These are phyloP conservation scores for Bovichtus variegatus DNA, from an alignment of 2,797 vertebrate genomes.

Conservation along the genomic window DNA sequence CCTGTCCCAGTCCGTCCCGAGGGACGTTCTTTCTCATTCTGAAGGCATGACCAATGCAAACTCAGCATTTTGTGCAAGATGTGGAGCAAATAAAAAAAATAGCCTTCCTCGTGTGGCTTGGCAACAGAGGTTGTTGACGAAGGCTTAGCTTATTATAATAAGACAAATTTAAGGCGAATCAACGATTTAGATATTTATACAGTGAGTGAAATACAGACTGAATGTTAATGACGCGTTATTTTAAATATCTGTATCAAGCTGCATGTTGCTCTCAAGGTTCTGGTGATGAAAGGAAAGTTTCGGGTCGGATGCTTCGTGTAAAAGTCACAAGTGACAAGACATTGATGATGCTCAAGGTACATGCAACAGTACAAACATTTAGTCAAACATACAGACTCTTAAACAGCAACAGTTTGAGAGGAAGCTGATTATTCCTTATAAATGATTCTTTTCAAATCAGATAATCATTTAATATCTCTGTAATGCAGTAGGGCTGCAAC, in stretches of 20 bases:
- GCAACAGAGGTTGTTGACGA: conserved; percentile 7
- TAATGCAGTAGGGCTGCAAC: neutral
- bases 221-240: neutral
- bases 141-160: too few species aligned
- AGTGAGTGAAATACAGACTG: neutral
- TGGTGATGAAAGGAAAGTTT: neutral
- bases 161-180: neutral
- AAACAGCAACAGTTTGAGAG: neutral
- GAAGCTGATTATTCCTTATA: neutral
- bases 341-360: too few species aligned
- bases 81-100: conserved; percentile 3
- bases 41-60: conserved; percentile 24
- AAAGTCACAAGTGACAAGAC: neutral
- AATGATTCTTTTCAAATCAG: too few species aligned
- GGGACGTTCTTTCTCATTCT: conserved; percentile 32
- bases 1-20: neutral
- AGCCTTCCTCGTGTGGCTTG: conserved; percentile 2
- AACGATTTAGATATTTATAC: neutral
- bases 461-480: neutral
- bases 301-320: neutral
- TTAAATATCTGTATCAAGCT: neutral
- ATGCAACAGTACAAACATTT: neutral
- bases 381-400: too few species aligned
- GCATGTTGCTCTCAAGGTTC: neutral
- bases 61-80: conserved; percentile 27